Evolutionary conservation across 1,140 invertebrate genomes (phyloP).

Genomic region (Ridgeia piscesae): DNA sequence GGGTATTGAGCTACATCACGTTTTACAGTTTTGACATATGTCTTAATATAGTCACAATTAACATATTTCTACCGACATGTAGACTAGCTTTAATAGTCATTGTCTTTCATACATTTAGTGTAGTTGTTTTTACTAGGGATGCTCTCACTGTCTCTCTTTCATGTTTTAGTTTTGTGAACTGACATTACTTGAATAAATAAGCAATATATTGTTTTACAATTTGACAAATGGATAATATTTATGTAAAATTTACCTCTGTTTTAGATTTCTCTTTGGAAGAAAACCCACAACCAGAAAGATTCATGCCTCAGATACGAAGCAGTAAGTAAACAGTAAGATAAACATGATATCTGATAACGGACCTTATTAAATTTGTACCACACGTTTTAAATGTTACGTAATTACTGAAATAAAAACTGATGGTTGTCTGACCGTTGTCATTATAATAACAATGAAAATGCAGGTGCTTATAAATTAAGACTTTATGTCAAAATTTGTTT

Average conservation of each 20-base stretch:
- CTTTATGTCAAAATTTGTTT: too few relatives aligned
- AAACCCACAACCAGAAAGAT: constrained; percentile 41
- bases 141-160: neutral
- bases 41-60: neutral
- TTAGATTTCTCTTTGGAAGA: constrained; percentile 37
- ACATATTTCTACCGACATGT: neutral
- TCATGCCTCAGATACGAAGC: constrained; percentile 46
- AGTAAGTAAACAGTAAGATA: constrained; percentile 32
- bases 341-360: neutral
- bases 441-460: too few relatives aligned
- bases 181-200: neutral
- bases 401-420: too few relatives aligned
- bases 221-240: neutral
- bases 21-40: neutral
- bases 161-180: neutral
- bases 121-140: neutral
- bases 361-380: neutral
- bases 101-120: neutral
- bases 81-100: too few relatives aligned
- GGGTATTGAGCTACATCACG: too few relatives aligned
- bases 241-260: constrained; percentile 11
- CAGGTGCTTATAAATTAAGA: too few relatives aligned
- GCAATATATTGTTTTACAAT: neutral
- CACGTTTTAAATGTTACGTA: too few relatives aligned
- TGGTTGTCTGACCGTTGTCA: too few relatives aligned